Conservation (phyloP, 2,113 vertebrate species). For the Oncorhynchus tshawytscha region DNA sequence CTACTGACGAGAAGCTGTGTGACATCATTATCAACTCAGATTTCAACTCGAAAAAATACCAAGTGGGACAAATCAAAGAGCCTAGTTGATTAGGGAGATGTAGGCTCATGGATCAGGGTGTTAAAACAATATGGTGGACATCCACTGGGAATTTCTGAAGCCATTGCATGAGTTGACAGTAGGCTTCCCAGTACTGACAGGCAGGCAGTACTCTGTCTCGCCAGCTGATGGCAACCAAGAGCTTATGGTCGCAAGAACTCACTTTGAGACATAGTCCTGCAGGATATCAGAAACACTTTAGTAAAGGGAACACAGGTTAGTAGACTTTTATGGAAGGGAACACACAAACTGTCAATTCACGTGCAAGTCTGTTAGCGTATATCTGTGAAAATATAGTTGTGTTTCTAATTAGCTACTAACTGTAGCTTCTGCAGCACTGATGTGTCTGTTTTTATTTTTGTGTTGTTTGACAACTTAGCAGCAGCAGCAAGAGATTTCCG, state of each 20-base stretch:
- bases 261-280: neutral
- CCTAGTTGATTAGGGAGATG: neutral
- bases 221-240: neutral
- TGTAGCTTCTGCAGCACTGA: too few species aligned
- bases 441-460: too few species aligned
- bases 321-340: too few species aligned
- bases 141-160: neutral
- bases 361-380: neutral
- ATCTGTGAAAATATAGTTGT: neutral
- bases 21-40: neutral
- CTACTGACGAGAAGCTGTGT: conserved; percentile 19
- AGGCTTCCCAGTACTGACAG: neutral
- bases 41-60: neutral
- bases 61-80: neutral
- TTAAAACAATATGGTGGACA: neutral
- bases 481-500: too few species aligned
- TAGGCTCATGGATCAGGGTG: neutral
- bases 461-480: too few species aligned
- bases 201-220: neutral
- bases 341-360: neutral
- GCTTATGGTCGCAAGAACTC: neutral
- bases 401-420: too few species aligned
- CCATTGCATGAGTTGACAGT: neutral
- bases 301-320: neutral
- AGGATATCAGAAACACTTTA: neutral